Base-by-base conservation (phyloP, 2,113 vertebrate species). In the Seriola quinqueradiata region DNA sequence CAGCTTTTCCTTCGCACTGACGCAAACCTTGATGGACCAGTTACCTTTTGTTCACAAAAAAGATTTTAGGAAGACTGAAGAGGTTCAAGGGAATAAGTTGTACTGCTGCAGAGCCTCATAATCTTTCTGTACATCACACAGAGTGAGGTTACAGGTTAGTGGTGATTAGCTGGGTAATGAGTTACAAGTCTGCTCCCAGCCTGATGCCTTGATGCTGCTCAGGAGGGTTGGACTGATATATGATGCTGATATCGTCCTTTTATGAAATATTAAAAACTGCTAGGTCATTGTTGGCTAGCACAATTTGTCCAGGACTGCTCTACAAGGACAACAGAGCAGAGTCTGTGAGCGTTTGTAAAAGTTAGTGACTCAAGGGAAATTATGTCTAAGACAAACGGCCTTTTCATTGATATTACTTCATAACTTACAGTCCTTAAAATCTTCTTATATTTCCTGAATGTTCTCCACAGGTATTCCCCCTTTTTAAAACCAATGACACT, bases 161-260 rank as follows among this genome's bases (percentile, higher is more conserved):
- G 32, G 23, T 76, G 84, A 90, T 84, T 84, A 70, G 55, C 63
- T 19, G 60, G 63, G 61, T 90, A 85, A 87, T 82, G 72, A 89
- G 65, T 63, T 32, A 11, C 32, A 50, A 40, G 25, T 64, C 57
- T 67, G 19, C 32, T 54, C 28, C 38, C n/a, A 12, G 72, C 16
- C 60, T 38, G 34, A 40, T 50, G 59, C 25, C 72, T 64, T 28
- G 50, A 38, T 21, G 25, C 70, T 32, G 58, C 77, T 75, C 64
- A 2, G 36, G 8, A 70, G 48, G 19, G 11, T 48, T 55, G 21
- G 40, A 58, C 75, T 55, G 1, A 34, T 32, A 3, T 50, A 42
- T 38, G 14, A 42, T 61, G 64, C 9, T 59, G 48, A 54, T 73
- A 12, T 46, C 57, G 32, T 75, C 19, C 13, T 61, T 63, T 64